Conservation (phyloP, 2,113 vertebrate genomes). For the Thamnaconus septentrionalis region DNA sequence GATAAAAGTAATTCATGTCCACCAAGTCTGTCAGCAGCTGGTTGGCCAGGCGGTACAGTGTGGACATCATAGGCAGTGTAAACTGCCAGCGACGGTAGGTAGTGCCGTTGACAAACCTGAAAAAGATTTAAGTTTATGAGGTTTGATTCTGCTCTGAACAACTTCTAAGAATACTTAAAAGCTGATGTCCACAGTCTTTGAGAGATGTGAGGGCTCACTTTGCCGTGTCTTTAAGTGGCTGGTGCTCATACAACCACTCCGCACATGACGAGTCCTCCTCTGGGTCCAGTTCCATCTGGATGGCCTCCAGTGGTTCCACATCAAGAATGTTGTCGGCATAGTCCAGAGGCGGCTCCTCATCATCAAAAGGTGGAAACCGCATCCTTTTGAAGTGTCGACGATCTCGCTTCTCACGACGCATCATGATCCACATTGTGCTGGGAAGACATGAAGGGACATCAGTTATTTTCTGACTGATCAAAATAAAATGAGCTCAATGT, state of each 20-base stretch:
- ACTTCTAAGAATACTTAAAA: no score
- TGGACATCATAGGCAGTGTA: conserved; percentile 98
- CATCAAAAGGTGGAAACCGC: conserved; percentile 97
- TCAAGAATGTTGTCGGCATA: conserved; percentile 98
- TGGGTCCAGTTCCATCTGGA: conserved; percentile 93
- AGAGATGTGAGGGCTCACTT: conserved; percentile 74
- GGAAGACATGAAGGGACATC: not conserved
- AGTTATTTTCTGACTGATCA: not conserved
- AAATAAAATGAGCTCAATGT: not conserved
- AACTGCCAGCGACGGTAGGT: conserved; percentile 99
- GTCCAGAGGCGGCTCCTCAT: conserved; percentile 95
- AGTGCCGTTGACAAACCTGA: conserved; percentile 91
- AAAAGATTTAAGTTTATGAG: not conserved
- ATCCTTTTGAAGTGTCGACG: conserved; percentile 97
- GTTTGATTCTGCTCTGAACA: not conserved
- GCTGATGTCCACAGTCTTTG: no score
- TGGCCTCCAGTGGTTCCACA: conserved; percentile 95
- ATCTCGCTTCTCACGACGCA: conserved; percentile 97
- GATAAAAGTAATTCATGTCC: conserved; percentile 96
- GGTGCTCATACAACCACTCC: conserved; percentile 98
- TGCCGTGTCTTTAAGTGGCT: conserved; percentile 89
- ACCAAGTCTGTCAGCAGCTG: conserved; percentile 97
- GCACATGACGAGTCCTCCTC: conserved; percentile 90
- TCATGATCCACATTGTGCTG: conserved; percentile 99
- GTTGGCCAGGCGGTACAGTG: conserved; percentile 96